Base-by-base conservation (phyloP, 2,113 vertebrate species). In the Datnioides undecimradiatus region DNA sequence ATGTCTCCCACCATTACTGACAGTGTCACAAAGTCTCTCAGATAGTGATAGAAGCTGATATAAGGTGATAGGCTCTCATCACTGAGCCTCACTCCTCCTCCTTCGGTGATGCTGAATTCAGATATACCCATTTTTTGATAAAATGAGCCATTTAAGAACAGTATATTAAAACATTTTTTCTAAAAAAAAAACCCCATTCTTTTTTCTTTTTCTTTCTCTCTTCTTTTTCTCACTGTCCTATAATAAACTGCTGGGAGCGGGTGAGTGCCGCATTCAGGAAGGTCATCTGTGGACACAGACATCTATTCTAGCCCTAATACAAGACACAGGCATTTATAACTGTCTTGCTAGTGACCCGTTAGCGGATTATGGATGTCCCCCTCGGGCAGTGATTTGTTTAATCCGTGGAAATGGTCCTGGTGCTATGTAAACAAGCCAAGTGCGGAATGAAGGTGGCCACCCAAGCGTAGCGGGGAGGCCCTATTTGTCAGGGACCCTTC, bases 381-480 rank as follows among this genome's bases (percentile, higher is more conserved):
- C 96, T 95, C 94, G 94, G 94, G 93, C 94, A 92, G 96, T 96
- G 97, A 99, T 99, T 97, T 97, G 97, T 98, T 97, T 98, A 98
- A 99, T 98, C 96, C 95, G 96, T 96, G 97, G 95, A 97, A 99
- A 97, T 96, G 95, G 95, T 97, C 95, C 95, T 95, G 95, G 95
- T 94, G 96, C 95, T 97, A 97, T 98, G 97, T 99, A 98, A 99
- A 99, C 97, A 99, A 97, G 96, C 96, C 96, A 95, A 95, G 97
- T 96, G 96, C 96, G 88, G 96, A 97, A 97, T 98, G 96, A 96
- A 97, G 97, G 96, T 91, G 95, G 92, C 92, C 95, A 95, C 90
- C 95, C 94, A 94, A 95, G 96, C 97, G 96, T 97, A 86, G 96
- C 96, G 90, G 94, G 94, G 95, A 82, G 95, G 95, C 95, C 96